Percentiles rank a stretch among this genome's conserved stretches.
Conservation (phyloP, 2,797 vertebrate species). For the Glyptemys insculpta region DNA sequence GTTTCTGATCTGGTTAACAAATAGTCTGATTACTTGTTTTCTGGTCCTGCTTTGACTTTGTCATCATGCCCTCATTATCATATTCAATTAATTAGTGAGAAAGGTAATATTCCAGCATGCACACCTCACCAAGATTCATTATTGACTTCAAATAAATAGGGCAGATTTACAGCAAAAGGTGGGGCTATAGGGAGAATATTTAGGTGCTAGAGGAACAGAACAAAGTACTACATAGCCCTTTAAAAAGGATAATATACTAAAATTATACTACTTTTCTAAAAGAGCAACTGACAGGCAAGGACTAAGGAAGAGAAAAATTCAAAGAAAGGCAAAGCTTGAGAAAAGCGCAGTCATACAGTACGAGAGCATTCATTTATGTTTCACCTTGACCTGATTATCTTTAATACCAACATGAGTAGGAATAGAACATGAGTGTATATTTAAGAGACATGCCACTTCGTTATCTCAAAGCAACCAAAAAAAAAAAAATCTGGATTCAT, state of each 20-base stretch:
- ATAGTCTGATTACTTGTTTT: slow-evolving; percentile 69
- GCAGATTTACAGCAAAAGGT: slow-evolving; percentile 44
- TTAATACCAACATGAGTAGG: background rate
- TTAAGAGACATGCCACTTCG: background rate
- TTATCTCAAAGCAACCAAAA: background rate
- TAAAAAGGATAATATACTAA: slow-evolving; percentile 27
- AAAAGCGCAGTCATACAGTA: background rate
- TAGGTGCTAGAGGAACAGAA: background rate
- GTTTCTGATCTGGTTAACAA: slow-evolving; percentile 56
- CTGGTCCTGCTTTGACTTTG: slow-evolving; percentile 76
- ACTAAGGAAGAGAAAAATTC: background rate
- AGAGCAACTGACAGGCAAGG: background rate
- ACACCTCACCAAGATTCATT: slow-evolving; percentile 59
- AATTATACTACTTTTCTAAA: background rate
- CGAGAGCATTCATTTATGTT: background rate
- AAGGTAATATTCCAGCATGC: slow-evolving; percentile 69
- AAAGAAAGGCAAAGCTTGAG: background rate
- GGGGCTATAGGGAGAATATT: slow-evolving; percentile 40
- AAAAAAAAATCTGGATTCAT: background rate
- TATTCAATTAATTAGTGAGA: slow-evolving; percentile 79
- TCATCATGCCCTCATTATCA: slow-evolving; percentile 78
- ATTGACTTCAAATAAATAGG: slow-evolving; percentile 71
- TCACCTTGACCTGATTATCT: slow-evolving; percentile 28
- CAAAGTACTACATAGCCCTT: background rate
- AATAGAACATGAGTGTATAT: background rate